These are phyloP conservation scores for Muraenolepis orangiensis DNA, from an alignment of 2,797 vertebrate species.

Conservation along the genomic window DNA sequence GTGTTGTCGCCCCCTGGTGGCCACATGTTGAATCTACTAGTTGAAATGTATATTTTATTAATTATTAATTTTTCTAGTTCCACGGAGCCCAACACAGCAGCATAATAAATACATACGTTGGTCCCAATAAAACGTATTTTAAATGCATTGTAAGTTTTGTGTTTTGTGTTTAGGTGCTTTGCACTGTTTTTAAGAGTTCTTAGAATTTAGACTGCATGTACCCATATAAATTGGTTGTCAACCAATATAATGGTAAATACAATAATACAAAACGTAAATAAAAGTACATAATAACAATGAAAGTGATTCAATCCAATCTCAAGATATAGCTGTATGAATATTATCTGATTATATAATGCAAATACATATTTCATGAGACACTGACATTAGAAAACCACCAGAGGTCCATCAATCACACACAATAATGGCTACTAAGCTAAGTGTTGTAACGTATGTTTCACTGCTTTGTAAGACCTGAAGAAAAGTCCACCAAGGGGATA, in stretches of 20 bases:
- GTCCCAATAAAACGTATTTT: neutral
- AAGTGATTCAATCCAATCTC: neutral
- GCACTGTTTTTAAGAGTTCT: neutral
- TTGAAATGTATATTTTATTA: neutral
- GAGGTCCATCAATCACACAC: conserved; percentile 37
- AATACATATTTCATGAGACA: conserved; percentile 10
- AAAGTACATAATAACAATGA: neutral
- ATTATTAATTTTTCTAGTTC: neutral
- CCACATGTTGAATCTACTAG: neutral
- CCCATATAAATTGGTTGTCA: neutral
- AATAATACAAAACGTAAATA: neutral
- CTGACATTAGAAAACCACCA: conserved; percentile 34
- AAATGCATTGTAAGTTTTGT: neutral
- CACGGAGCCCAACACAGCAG: neutral
- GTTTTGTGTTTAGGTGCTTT: neutral
- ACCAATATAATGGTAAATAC: neutral
- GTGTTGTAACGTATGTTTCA: neutral
- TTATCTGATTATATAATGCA: neutral
- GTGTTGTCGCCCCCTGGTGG: conserved; percentile 52
- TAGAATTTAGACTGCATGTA: neutral
- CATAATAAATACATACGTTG: neutral
- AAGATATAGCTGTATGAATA: neutral
- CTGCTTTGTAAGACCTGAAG: neutral
- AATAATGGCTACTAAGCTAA: neutral
- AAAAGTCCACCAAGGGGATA: too few relatives aligned